phyloP scores from a whole-genome alignment of 2,113 vertebrate species.

The Apodemus speciosus region DNA sequence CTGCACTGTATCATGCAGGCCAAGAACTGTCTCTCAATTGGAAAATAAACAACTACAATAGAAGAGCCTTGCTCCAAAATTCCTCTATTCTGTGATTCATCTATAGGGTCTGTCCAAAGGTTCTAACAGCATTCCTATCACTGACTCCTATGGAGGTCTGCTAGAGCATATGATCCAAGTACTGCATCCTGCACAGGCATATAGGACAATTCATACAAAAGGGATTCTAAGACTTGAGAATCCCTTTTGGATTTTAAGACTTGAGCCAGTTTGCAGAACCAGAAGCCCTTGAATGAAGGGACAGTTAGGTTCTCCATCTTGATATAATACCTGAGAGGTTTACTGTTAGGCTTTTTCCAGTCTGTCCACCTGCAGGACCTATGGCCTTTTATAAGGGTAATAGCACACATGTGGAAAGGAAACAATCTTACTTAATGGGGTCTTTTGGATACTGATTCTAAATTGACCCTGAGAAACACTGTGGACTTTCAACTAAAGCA shows the following conservation, averaged over 20 bases:
- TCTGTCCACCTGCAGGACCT: not conserved
- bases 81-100: not conserved
- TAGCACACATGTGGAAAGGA: not conserved
- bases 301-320: no score
- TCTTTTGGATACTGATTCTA: not conserved
- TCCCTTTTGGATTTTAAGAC: not conserved
- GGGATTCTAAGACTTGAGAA: not conserved
- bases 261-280: not conserved
- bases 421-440: not conserved
- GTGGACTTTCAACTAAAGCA: not conserved
- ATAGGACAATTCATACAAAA: not conserved
- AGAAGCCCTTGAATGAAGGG: not conserved
- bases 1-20: not conserved
- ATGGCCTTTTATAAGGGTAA: not conserved
- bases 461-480: not conserved
- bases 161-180: not conserved
- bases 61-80: not conserved
- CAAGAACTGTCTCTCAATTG: not conserved
- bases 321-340: not conserved
- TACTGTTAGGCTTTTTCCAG: not conserved
- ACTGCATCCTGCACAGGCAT: not conserved
- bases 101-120: not conserved
- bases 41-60: not conserved
- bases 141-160: not conserved
- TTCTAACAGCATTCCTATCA: not conserved